A percentile compares a stretch with the other conserved stretches of the same genome.
phyloP scores from a whole-genome alignment of 2,113 vertebrate species.

The Astatoreochromis straeleni region DNA sequence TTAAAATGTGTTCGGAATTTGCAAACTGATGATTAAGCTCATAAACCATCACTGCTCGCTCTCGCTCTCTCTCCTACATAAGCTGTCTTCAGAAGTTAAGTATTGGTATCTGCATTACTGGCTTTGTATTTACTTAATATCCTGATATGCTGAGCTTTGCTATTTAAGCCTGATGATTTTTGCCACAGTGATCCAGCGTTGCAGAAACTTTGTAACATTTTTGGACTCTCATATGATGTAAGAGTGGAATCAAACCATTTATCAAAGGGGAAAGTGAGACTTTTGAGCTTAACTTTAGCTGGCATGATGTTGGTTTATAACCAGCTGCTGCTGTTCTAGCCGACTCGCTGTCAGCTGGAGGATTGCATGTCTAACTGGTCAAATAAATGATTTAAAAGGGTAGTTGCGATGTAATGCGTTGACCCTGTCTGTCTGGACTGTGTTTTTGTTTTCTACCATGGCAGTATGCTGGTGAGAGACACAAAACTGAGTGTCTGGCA shows the following conservation, averaged over 20 bases:
- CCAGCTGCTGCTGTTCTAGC: background rate
- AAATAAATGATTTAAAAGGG: background rate
- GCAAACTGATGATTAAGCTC: background rate
- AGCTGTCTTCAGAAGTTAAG: background rate
- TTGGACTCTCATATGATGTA: background rate
- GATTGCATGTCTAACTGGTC: background rate
- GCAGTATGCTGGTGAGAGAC: background rate
- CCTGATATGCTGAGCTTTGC: background rate
- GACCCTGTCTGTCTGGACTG: background rate
- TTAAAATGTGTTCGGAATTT: background rate
- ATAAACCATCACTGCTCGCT: background rate
- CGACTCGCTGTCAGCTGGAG: background rate
- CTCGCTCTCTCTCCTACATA: background rate
- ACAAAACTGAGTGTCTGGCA: background rate
- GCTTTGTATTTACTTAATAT: background rate
- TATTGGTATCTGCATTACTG: background rate
- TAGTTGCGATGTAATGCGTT: background rate
- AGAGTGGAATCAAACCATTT: background rate
- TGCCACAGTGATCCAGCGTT: background rate
- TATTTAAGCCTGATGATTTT: background rate
- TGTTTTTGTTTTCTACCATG: background rate
- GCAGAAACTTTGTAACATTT: background rate
- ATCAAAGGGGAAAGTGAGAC: background rate
- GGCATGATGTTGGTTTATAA: background rate
- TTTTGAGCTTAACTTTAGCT: background rate